Base-by-base conservation (phyloP, 2,888 invertebrate genomes). In the Dolichopus griseipennis region DNA sequence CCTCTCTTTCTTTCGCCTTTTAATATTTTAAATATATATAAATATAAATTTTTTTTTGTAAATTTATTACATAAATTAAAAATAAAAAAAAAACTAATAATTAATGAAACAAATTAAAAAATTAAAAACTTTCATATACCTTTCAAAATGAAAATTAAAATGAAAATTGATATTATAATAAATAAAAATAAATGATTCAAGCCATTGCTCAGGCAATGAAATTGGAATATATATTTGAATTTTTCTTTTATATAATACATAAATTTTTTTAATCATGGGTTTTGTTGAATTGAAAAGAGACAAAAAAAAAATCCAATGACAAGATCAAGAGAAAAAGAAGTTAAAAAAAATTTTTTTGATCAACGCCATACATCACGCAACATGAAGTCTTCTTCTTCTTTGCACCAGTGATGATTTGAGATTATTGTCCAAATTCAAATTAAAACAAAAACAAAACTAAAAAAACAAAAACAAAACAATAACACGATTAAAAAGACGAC, bases 61-160 rank as follows among this genome's bases (percentile, higher is more conserved):
- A 52, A 52, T 52, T 52, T 52, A 52, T 52, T 52, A 52, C 52
- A 18, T 52, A 52, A 12, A 52, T 52, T 52, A 12, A 52, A 27
- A 27, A 27, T 5, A 27, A 41, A 41, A 41, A 41, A 41, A 52
- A 1, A 18, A 52, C 1, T 4, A 52, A 52, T 52, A 52, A 52
- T 52, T 52, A 52, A 52, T 52, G 52, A 52, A 52, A 52, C 52
- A 52, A 52, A 52, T 52, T 52, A 52, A 52, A 52, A 52, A 52
- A 52, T 52, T 52, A 52, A 52, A 52, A 52, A 52, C 52, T 52
- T 52, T 18, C 15, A 52, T 52, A 52, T 18, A 52, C 18, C 15
- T 27, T 27, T 27, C 15, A 41, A 52, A 18, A n/a, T 52, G 15
- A n/a, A 52, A 52, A 52, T 52, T 52, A 52, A 52, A 15, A 52